Conservation (phyloP, 2,113 vertebrate genomes). For the Axis porcinus region DNA sequence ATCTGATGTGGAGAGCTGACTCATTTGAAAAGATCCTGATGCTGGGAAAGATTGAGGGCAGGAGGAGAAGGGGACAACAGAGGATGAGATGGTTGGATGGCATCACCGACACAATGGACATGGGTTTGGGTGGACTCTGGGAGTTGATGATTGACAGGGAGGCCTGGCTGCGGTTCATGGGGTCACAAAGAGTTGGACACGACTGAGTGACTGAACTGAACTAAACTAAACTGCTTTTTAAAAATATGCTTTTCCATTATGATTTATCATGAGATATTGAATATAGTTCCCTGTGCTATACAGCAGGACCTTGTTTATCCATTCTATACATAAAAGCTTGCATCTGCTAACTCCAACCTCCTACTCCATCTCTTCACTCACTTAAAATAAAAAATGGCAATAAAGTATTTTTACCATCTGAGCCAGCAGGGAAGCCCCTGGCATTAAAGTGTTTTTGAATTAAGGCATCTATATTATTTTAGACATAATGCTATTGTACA, state of each 20-base stretch:
- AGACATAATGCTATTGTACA: not conserved
- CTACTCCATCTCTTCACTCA: not conserved
- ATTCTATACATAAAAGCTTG: not conserved
- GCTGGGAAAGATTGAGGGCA: too few relatives aligned
- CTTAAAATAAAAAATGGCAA: not conserved
- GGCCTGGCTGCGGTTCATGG: too few relatives aligned
- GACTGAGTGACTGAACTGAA: too few relatives aligned
- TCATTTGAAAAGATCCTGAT: too few relatives aligned
- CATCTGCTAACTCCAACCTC: not conserved
- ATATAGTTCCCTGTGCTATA: not conserved
- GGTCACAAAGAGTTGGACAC: too few relatives aligned
- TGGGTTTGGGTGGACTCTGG: too few relatives aligned
- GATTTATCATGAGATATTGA: not conserved
- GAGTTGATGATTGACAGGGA: too few relatives aligned
- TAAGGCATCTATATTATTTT: not conserved
- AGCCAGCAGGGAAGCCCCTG: not conserved
- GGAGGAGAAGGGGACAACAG: too few relatives aligned
- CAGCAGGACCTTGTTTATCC: not conserved
- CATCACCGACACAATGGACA: too few relatives aligned
- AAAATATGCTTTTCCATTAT: not conserved
- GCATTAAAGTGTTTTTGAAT: not conserved
- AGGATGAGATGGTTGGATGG: too few relatives aligned
- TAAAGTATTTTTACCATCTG: not conserved
- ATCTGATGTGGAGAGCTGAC: too few relatives aligned
- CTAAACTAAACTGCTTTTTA: not conserved